A percentile compares a stretch with the other conserved stretches of the same genome.
Evolutionary conservation across 2,113 vertebrate genomes (phyloP).

Genomic region (Pheucticus melanocephalus): DNA sequence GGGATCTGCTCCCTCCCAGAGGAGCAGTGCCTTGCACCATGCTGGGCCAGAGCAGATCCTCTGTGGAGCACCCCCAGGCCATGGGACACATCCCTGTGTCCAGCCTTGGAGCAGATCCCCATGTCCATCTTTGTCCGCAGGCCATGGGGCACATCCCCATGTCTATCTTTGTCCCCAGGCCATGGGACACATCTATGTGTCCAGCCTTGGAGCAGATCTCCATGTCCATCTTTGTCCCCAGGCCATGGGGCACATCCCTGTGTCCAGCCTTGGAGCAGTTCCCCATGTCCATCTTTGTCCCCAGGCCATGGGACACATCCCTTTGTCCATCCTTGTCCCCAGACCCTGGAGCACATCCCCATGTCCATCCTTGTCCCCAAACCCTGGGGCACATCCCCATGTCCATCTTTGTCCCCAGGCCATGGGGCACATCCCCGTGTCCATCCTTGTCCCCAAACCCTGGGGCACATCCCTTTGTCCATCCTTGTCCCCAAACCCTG

Average conservation of each 20-base stretch:
- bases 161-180: too few relatives aligned
- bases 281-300: background rate
- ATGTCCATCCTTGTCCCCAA: background rate
- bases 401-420: fast-evolving
- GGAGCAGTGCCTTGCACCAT: fast-evolving
- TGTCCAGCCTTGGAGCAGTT: background rate
- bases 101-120: fast-evolving
- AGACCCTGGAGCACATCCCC: fast-evolving
- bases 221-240: fast-evolving
- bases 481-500: background rate
- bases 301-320: background rate
- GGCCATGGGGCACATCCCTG: fast-evolving
- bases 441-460: too few relatives aligned
- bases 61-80: background rate
- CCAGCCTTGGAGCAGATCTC: too few relatives aligned
- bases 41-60: background rate
- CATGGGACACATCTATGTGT: too few relatives aligned
- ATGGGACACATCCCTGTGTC: fast-evolving
- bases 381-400: fast-evolving
- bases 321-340: background rate
- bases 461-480: fast-evolving
- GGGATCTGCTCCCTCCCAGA: background rate
- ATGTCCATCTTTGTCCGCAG: background rate
- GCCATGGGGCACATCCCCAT: fast-evolving
- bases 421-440: fast-evolving